Evolutionary conservation across 2,797 vertebrate genomes (phyloP), one percentile per base, ranked within the genome.

Genomic region (Rhynchonycteris naso): DNA sequence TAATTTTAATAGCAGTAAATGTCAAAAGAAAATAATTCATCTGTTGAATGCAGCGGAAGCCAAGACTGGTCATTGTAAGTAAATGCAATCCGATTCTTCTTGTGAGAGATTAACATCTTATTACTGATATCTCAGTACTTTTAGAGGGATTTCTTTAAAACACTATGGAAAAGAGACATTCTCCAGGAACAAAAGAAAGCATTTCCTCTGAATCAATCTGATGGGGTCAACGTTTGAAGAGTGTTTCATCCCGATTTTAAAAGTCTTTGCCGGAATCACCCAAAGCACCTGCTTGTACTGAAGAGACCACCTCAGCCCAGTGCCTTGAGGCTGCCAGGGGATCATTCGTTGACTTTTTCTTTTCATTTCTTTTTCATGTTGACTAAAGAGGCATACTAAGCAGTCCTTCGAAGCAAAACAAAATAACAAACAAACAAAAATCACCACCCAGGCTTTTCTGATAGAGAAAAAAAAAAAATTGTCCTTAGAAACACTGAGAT

Each of bases 401-500:
- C 69, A 35, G n/a, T 52, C 14, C 74, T 68, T 88, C 95, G 76
- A 86, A 93, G 90, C 90, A 88, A 94, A 96, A 83, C 5, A 66
- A 89, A 95, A 56, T 33, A 81, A 84, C 80, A 75, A 76, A 93
- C 93, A 43, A 43, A 43, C 5, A 43, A 43, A 95, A 93, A 95
- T 83, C 88, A 84, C 81, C 95, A 66, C 93, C 9, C 68, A 78
- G 75, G 84, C 92, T 24, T 95, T 92, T 90, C 78, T 52, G 79
- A 58, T 93, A 93, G 80, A 87, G 93, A 93, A 95, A 61, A 52
- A 85, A 94, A 95, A 61, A 52, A 85, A 94, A 81, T 22, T 69
- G 50, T 86, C 90, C 68, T 90, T 91, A 72, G 90, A 88, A 96
- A 84, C 93, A 91, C 52, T 38, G 81, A 96, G 96, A 95, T 89